phyloP scores from a whole-genome alignment of 2,113 vertebrate genomes.

The Ammodytes dubius region DNA sequence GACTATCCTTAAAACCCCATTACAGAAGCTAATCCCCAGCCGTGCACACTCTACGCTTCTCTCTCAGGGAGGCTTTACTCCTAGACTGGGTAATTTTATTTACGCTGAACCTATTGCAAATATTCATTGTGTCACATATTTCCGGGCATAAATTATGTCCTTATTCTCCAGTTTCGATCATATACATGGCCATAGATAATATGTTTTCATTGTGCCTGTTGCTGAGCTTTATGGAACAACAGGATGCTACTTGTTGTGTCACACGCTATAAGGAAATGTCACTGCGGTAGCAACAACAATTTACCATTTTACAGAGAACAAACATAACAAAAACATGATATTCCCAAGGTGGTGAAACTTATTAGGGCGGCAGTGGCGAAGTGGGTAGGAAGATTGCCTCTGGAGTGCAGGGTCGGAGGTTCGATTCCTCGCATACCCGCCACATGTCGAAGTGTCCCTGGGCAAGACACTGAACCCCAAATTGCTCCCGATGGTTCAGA shows the following conservation, averaged over 20 bases:
- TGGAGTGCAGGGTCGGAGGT: too few species aligned
- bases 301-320: neutral
- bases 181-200: conserved; percentile 6
- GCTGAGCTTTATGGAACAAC: conserved; percentile 24
- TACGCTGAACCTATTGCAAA: conserved; percentile 48
- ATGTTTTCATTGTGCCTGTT: conserved; percentile 30
- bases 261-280: neutral
- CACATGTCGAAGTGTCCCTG: too few species aligned
- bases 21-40: conserved; percentile 76
- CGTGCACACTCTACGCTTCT: conserved; percentile 43
- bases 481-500: too few species aligned
- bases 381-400: too few species aligned
- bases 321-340: conserved; percentile 32
- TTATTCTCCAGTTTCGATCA: conserved; percentile 22
- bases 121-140: conserved; percentile 36
- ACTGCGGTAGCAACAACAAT: neutral
- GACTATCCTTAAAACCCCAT: conserved; percentile 82
- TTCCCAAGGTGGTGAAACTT: conserved; percentile 13
- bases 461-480: too few species aligned
- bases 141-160: conserved; percentile 5
- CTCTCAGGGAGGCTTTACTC: conserved; percentile 60
- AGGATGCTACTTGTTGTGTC: neutral
- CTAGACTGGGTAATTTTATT: conserved; percentile 64
- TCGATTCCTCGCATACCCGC: too few species aligned
- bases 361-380: too few species aligned